Evolutionary conservation across 2,797 vertebrate species (phyloP), one percentile per base, ranked within the genome.

Genomic region (Iguana delicatissima): DNA sequence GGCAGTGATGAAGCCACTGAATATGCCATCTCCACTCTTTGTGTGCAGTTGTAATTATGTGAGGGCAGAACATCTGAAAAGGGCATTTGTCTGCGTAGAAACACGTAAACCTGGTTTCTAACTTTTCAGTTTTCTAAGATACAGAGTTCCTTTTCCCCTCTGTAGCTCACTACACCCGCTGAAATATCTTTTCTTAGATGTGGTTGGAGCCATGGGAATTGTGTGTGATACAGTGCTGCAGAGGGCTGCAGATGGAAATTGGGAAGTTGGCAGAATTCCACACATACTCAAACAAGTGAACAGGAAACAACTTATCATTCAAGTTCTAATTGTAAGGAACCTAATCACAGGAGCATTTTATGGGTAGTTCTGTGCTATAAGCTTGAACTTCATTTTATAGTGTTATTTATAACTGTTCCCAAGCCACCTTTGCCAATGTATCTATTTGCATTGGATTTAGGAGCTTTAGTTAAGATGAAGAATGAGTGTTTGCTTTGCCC

Each of bases 401-500:
- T 52, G 80, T 26, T 64, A 18, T 69, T 57, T 35, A 32, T 62
- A 59, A 81, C 38, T 35, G 12, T 90, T 62, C 24, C 52, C 64
- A 86, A 86, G 50, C 38, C 12, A 80, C 42, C 55, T 10, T 86
- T 73, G 8, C 67, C 74, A 86, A 90, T 81, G 52, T 42, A 50
- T 55, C 38, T 76, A 52, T 86, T 86, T 90, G 55, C 67, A 86
- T 81, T 82, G 79, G 22, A 52, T 86, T 80, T 50, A 80, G 52
- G 38, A 90, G 52, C 52, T 86, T 86, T 77, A 64, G 52, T 79
- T 73, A 90, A 86, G 38, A 86, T 74, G 55, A 82, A 57, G 46
- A 90, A 86, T 81, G 57, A 5, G 10, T 90, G 67, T 86, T 80
- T 85, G 29, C 38, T 80, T 86, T 86, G 84, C 55, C 4, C 64